phyloP scores from a whole-genome alignment of 2,797 vertebrate genomes.

The Coccyzus lansbergi region DNA sequence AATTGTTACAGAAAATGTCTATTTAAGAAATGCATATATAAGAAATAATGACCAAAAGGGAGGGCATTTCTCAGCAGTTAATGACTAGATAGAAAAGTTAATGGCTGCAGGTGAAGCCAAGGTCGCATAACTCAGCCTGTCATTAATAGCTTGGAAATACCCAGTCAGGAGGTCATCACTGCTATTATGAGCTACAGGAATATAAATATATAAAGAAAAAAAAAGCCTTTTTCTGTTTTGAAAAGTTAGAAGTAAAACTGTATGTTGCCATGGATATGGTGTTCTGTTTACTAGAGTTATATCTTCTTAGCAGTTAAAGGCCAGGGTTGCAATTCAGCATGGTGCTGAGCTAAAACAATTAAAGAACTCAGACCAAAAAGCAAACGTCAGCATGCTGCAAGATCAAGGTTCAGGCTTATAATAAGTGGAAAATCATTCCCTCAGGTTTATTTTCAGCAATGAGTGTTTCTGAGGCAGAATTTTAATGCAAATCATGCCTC shows the following conservation, averaged over 20 bases:
- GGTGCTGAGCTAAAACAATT: constrained; percentile 55
- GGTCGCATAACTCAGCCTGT: constrained; percentile 60
- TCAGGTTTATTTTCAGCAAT: constrained; percentile 19
- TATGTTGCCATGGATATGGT: constrained; percentile 65
- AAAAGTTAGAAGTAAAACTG: constrained; percentile 59
- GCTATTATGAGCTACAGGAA: constrained; percentile 47
- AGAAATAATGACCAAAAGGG: constrained; percentile 60
- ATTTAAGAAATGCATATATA: constrained; percentile 60
- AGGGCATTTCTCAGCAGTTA: constrained; percentile 61
- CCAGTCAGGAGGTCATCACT: constrained; percentile 67
- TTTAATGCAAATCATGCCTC: not conserved
- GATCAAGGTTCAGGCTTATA: constrained; percentile 28
- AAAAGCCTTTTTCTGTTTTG: constrained; percentile 61
- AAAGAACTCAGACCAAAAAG: not conserved
- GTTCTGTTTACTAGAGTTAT: constrained; percentile 52
- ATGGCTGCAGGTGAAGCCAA: constrained; percentile 67
- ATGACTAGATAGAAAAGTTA: constrained; percentile 68
- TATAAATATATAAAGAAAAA: constrained; percentile 55
- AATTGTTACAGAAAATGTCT: constrained; percentile 56
- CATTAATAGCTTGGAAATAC: constrained; percentile 64
- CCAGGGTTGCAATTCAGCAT: constrained; percentile 27
- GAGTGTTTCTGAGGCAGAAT: not conserved
- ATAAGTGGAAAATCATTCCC: constrained; percentile 19
- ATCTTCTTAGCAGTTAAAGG: constrained; percentile 28
- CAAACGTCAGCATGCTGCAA: constrained; percentile 36